Conservation (phyloP, 2,113 vertebrate species). For the human region DNA sequence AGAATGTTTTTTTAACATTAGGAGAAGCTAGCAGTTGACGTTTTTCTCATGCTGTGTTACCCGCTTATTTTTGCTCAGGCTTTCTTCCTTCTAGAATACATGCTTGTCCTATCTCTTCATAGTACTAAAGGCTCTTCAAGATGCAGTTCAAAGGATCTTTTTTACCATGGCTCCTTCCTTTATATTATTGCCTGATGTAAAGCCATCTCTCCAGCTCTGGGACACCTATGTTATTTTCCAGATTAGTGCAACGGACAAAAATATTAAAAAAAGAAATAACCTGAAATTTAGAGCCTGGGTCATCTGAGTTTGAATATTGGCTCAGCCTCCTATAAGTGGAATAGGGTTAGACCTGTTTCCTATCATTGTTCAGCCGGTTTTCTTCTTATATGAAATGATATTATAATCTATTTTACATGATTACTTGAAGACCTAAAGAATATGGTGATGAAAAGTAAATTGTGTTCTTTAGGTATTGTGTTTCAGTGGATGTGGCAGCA, state of each 20-base stretch:
- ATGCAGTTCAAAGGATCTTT: too few relatives aligned
- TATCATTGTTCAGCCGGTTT: not conserved
- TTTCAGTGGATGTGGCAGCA: not conserved
- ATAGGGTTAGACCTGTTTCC: not conserved
- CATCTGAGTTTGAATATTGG: not conserved
- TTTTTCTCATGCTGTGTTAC: not conserved
- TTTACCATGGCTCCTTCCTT: not conserved
- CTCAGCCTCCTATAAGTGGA: not conserved
- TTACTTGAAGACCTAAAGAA: not conserved
- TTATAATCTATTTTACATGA: not conserved
- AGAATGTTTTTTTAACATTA: not conserved
- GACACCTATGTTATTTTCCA: not conserved
- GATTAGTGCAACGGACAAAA: not conserved
- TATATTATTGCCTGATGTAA: not conserved
- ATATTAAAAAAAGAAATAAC: not conserved
- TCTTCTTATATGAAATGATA: not conserved
- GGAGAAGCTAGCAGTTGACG: not conserved
- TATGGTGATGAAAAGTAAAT: not conserved
- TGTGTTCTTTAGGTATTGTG: not conserved
- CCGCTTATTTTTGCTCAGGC: not conserved
- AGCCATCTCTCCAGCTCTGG: not conserved
- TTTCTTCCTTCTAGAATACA: not conserved
- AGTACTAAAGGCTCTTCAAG: not conserved
- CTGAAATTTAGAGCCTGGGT: not conserved
- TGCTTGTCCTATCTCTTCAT: not conserved